A percentile compares a stretch with the other conserved stretches of the same genome.
These are phyloP conservation scores for Vultur gryphus DNA, from an alignment of 2,797 vertebrate species.

Conservation along the genomic window DNA sequence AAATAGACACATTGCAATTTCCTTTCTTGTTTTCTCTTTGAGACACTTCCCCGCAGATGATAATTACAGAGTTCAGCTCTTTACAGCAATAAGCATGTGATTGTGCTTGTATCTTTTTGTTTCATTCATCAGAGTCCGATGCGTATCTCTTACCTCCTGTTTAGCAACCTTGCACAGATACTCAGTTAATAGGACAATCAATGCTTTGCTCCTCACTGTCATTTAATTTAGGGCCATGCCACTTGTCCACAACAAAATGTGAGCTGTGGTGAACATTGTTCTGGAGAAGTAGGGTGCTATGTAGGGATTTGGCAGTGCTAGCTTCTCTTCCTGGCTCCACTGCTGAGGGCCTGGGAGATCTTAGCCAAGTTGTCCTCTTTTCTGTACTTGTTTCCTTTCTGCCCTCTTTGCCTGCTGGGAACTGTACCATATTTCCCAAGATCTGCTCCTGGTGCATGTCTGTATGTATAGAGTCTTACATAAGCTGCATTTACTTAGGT, in stretches of 20 bases:
- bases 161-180: background rate
- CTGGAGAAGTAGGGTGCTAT: background rate
- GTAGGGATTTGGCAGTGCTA: background rate
- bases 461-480: background rate
- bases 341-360: background rate
- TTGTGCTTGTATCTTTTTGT: slow-evolving; percentile 46
- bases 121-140: slow-evolving; percentile 4
- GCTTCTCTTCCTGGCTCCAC: background rate
- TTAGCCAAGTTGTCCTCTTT: background rate
- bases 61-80: slow-evolving; percentile 51
- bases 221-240: background rate
- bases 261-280: background rate
- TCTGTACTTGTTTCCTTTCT: background rate
- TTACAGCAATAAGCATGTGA: slow-evolving; percentile 11
- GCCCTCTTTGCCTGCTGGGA: background rate
- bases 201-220: background rate
- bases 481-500: background rate
- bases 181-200: background rate
- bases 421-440: background rate
- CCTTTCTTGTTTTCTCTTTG: slow-evolving; percentile 60
- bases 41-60: background rate
- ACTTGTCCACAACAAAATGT: background rate
- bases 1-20: slow-evolving; percentile 39
- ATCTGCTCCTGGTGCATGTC: background rate
- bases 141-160: slow-evolving; percentile 2